A percentile compares a stretch with the other conserved stretches of the same genome.
phyloP scores from a whole-genome alignment of 2,797 vertebrate genomes.

The Gymnoscopelus microlampas region DNA sequence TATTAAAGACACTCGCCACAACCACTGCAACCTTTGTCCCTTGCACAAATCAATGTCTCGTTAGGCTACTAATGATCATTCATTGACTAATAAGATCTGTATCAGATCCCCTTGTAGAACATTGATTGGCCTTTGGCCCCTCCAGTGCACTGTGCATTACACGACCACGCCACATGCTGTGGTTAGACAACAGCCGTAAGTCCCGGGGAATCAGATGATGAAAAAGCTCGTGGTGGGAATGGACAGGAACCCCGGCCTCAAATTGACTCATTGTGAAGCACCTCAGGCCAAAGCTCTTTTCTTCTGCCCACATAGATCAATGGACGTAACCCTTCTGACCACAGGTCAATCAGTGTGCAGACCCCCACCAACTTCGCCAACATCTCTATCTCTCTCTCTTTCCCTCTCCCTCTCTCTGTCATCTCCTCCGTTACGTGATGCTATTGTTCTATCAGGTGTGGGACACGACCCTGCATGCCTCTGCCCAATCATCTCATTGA shows the following conservation, averaged over 20 bases:
- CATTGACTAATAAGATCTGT: slow-evolving; percentile 84
- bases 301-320: slow-evolving; percentile 70
- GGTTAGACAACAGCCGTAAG: slow-evolving; percentile 77
- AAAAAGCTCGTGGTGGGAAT: slow-evolving; percentile 73
- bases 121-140: slow-evolving; percentile 79
- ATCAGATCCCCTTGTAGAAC: slow-evolving; percentile 77
- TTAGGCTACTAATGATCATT: slow-evolving; percentile 82
- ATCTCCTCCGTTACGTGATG: slow-evolving; percentile 65
- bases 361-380: slow-evolving; percentile 38
- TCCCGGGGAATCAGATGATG: slow-evolving; percentile 78
- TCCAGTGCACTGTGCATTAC: slow-evolving; percentile 53
- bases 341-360: slow-evolving; percentile 73
- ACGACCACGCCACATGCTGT: slow-evolving; percentile 62
- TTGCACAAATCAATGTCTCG: slow-evolving; percentile 77
- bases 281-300: slow-evolving; percentile 71
- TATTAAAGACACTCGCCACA: slow-evolving; percentile 78
- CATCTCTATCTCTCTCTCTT: slow-evolving; percentile 17
- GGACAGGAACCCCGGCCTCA: slow-evolving; percentile 71
- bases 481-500: slow-evolving; percentile 71
- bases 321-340: slow-evolving; percentile 75
- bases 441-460: slow-evolving; percentile 70
- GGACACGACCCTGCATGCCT: slow-evolving; percentile 67
- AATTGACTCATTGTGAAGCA: slow-evolving; percentile 79
- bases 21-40: slow-evolving; percentile 74
- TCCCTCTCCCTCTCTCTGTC: slow-evolving; percentile 48